Percentiles rank a stretch among this genome's conserved stretches.
These are phyloP conservation scores for Megastigmus dorsalis DNA, from an alignment of 2,888 invertebrate species.

Conservation along the genomic window DNA sequence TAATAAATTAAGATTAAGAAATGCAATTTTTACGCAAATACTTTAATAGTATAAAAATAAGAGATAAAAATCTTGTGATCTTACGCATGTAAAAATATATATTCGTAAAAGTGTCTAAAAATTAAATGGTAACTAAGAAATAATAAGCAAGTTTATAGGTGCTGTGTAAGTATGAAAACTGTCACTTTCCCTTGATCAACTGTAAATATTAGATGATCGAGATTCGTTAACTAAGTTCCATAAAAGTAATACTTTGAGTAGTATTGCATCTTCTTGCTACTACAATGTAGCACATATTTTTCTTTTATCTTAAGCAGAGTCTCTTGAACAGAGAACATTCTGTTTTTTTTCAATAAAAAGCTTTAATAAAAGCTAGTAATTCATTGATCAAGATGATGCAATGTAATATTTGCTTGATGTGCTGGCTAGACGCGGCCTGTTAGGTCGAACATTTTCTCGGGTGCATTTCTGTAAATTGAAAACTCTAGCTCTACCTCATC, in stretches of 20 bases:
- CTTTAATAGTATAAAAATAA: too few species aligned
- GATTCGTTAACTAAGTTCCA: conserved; percentile 15
- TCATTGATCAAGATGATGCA: conserved; percentile 32
- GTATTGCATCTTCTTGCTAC: conserved; percentile 10
- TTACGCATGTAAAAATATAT: too few species aligned
- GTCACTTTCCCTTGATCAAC: background rate
- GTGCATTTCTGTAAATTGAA: conserved; percentile 71
- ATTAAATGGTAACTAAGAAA: too few species aligned
- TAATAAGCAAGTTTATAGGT: too few species aligned
- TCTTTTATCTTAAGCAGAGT: conserved; percentile 33
- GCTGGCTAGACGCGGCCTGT: conserved; percentile 67
- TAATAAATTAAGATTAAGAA: too few species aligned
- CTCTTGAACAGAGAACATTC: conserved; percentile 24
- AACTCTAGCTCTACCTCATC: conserved; percentile 64
- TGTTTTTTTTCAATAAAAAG: conserved; percentile 30
- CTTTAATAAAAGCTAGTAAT: conserved; percentile 21
- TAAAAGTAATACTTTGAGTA: conserved; percentile 40
- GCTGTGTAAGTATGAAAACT: background rate
- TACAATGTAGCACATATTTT: conserved; percentile 17
- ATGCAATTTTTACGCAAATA: too few species aligned
- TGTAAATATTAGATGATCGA: conserved; percentile 13
- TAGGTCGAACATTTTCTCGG: conserved; percentile 71
- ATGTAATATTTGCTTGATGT: conserved; percentile 42
- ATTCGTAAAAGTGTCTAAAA: too few species aligned
- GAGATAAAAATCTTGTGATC: too few species aligned